Base-by-base conservation (phyloP, 2,113 vertebrate genomes). In the Clinocottus analis region DNA sequence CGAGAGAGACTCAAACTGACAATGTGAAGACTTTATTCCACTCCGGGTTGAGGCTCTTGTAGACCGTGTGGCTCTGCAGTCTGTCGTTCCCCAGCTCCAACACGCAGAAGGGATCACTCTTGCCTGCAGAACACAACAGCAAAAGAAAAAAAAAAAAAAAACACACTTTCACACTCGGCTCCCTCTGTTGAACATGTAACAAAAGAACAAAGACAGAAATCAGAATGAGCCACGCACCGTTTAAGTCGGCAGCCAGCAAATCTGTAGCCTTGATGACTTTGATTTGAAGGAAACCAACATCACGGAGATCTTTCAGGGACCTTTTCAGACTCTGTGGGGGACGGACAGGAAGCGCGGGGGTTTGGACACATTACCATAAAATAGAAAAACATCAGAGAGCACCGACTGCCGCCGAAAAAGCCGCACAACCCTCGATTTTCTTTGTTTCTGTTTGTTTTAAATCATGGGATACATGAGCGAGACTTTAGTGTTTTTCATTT, bases 21-120 rank as follows among this genome's bases (percentile, higher is more conserved):
- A 99, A 93, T 0, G 97, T 98, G 75, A 99, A 98, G 85, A 97
- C 97, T 95, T 96, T 95, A 87, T 97, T 98, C 98, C 98, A 99
- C 83, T 97, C 97, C 0, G 98, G 98, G 72, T 98, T 85, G 77
- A 99, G 97, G 83, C 90, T 99, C 94, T 99, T 99, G 86, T 99
- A 99, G 85, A 99, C 74, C 0, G 97, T 99, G 63, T 97, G 97
- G 1, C 96, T 98, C 91, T 97, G 97, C 61, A 99, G 95, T 21
- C 96, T 88, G 94, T 98, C 96, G 0, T 98, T 99, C 27, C 96
- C 97, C 84, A 99, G 82, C 72, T 98, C 96, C 91, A 99, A 25
- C 39, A 99, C 94, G 83, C 98, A 99, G 92, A 98, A 99, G 17
- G 98, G 98, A 87, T 99, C 98, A 0, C 97, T 99, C 93, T 99